These are phyloP conservation scores for Isoperla grammatica DNA, from an alignment of 2,888 invertebrate species.

Conservation along the genomic window DNA sequence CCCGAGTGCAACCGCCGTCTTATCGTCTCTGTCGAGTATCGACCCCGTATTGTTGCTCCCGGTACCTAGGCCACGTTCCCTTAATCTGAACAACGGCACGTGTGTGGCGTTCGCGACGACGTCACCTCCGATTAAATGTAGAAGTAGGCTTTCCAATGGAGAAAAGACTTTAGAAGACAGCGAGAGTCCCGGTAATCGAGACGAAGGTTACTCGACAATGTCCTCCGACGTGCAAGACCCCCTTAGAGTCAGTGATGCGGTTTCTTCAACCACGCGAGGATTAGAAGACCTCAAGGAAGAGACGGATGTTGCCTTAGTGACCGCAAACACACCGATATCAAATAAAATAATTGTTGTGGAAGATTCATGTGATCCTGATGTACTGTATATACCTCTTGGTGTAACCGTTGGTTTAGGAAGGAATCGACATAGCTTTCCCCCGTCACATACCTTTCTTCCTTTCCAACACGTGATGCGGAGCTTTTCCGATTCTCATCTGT, in stretches of 20 bases:
- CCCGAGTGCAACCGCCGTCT: neutral
- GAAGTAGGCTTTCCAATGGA: constrained; percentile 1
- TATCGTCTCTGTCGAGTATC: neutral
- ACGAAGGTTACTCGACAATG: constrained; percentile 81
- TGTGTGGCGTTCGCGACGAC: constrained; percentile 41
- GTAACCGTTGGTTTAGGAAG: constrained; percentile 52
- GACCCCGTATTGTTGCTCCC: constrained; percentile 53
- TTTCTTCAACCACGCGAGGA: constrained; percentile 45
- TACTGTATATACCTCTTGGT: constrained; percentile 63
- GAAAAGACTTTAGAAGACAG: constrained; percentile 49
- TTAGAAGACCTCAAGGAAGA: constrained; percentile 68
- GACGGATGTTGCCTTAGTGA: constrained; percentile 62
- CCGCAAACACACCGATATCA: constrained; percentile 34
- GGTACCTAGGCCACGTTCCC: constrained; percentile 61
- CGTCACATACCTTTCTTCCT: constrained; percentile 60
- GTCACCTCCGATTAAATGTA: constrained; percentile 11
- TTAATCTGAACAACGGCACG: constrained; percentile 60
- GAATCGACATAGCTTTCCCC: constrained; percentile 67
- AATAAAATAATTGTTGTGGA: constrained; percentile 48
- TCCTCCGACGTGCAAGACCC: constrained; percentile 69
- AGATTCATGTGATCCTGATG: constrained; percentile 56
- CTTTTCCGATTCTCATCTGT: constrained; percentile 68
- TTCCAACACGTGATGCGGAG: constrained; percentile 69
- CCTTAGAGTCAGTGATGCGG: neutral
- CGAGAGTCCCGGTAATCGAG: constrained; percentile 69